Evolutionary conservation across 2,888 invertebrate species (phyloP).

Genomic region (Cheilosia scutellata): DNA sequence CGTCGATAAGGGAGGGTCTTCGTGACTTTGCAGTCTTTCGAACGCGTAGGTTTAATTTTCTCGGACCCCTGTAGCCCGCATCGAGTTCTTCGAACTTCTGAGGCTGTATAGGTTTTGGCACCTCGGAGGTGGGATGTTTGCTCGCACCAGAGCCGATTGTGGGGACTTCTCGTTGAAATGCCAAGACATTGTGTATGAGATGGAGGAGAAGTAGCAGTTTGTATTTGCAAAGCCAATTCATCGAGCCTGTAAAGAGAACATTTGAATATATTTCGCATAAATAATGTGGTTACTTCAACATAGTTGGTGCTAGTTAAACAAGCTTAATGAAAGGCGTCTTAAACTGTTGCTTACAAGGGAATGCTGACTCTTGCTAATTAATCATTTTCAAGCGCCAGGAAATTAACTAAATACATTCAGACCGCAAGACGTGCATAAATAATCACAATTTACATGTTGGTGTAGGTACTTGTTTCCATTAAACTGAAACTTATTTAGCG

Average conservation of each 20-base stretch:
- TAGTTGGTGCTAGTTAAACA: neutral
- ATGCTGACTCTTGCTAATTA: neutral
- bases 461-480: constrained; percentile 1
- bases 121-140: constrained; percentile 31
- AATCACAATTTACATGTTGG: constrained; percentile 7
- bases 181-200: constrained; percentile 20
- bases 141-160: constrained; percentile 7
- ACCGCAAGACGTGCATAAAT: neutral
- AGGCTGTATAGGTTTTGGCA: constrained; percentile 51
- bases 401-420: neutral
- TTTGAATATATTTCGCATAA: neutral
- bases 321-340: neutral
- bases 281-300: neutral
- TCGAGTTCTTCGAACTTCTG: constrained; percentile 32
- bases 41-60: constrained; percentile 33
- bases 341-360: neutral
- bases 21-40: constrained; percentile 62
- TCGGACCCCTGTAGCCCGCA: neutral
- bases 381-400: constrained; percentile 8
- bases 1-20: constrained; percentile 80
- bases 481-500: constrained; percentile 4
- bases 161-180: constrained; percentile 1
- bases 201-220: constrained; percentile 35
- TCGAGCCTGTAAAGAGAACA: constrained; percentile 38
- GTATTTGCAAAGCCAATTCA: constrained; percentile 51